Conservation (phyloP, 1,140 invertebrate species). For the Pectinophora gossypiella region DNA sequence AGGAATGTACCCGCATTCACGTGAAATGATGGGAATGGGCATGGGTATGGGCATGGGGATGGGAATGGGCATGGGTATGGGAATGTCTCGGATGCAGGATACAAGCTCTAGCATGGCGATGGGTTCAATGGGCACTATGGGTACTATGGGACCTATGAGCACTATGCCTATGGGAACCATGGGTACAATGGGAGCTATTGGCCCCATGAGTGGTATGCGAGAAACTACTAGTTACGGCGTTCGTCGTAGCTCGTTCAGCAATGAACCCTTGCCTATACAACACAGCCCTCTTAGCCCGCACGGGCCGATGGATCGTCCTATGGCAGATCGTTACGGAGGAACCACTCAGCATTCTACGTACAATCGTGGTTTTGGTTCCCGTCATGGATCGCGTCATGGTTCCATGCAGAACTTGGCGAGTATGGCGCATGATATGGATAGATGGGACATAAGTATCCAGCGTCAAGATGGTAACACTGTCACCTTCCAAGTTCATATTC, state of each 20-base stretch:
- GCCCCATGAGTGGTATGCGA: constrained; percentile 56
- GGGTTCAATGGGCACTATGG: constrained; percentile 33
- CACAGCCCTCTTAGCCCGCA: constrained; percentile 69
- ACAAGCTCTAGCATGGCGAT: constrained; percentile 38
- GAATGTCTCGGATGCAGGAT: constrained; percentile 50
- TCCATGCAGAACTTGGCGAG: constrained; percentile 66
- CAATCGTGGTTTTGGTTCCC: constrained; percentile 52
- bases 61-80: constrained; percentile 39
- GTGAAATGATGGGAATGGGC: constrained; percentile 59
- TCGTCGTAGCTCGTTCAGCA: constrained; percentile 68
- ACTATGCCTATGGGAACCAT: constrained; percentile 15
- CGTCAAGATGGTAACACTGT: constrained; percentile 77
- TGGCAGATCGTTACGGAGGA: constrained; percentile 48
- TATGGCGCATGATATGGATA: constrained; percentile 74
- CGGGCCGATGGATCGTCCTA: constrained; percentile 56
- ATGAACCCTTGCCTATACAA: constrained; percentile 58
- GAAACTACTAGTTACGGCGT: constrained; percentile 61
- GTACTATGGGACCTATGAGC: too few relatives aligned
- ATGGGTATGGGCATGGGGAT: constrained; percentile 51
- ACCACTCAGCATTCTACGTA: constrained; percentile 54
- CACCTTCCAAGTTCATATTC: constrained; percentile 78
- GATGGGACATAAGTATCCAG: constrained; percentile 79
- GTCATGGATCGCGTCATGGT: constrained; percentile 57
- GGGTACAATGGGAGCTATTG: constrained; percentile 43
- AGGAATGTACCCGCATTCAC: constrained; percentile 59